These are phyloP conservation scores for Bombus haemorrhoidalis DNA, from an alignment of 1,140 invertebrate species.

Conservation along the genomic window DNA sequence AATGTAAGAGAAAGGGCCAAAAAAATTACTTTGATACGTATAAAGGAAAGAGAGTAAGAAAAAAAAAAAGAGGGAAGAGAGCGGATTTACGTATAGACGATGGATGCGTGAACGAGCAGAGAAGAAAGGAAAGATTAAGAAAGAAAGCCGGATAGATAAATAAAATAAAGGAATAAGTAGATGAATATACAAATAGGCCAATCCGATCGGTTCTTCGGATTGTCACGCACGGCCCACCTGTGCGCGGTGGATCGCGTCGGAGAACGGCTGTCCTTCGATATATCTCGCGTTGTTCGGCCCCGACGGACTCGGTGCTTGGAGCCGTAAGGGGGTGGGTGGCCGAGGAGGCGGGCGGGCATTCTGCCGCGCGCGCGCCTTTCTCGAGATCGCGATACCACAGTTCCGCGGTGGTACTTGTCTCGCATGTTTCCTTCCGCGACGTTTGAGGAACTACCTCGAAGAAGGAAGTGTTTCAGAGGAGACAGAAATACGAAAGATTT, in stretches of 20 bases:
- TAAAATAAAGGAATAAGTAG: neutral
- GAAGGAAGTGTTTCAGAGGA: conserved; percentile 14
- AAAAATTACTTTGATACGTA: no score
- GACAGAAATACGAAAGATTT: neutral
- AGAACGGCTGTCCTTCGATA: conserved; percentile 47
- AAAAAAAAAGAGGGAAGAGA: no score
- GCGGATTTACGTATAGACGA: no score
- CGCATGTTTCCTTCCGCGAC: conserved; percentile 54
- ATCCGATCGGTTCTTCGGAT: conserved; percentile 39
- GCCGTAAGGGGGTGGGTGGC: conserved; percentile 49
- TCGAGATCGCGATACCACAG: conserved; percentile 56
- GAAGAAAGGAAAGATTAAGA: neutral
- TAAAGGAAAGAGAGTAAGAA: no score
- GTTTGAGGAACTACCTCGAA: conserved; percentile 26
- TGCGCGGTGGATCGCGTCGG: conserved; percentile 33
- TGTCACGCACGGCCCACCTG: conserved; percentile 40
- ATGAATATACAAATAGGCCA: conserved; percentile 1
- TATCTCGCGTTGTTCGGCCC: conserved; percentile 18
- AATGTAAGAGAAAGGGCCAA: neutral
- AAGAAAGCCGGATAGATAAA: neutral
- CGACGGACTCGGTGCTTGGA: conserved; percentile 22
- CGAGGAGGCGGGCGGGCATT: conserved; percentile 50
- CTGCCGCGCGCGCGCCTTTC: conserved; percentile 54
- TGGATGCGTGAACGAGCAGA: no score
- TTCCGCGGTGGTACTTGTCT: conserved; percentile 53